Evolutionary conservation across 2,888 invertebrate genomes (phyloP), one percentile per base, ranked within the genome.

Genomic region (Ecliptopera silaceata): DNA sequence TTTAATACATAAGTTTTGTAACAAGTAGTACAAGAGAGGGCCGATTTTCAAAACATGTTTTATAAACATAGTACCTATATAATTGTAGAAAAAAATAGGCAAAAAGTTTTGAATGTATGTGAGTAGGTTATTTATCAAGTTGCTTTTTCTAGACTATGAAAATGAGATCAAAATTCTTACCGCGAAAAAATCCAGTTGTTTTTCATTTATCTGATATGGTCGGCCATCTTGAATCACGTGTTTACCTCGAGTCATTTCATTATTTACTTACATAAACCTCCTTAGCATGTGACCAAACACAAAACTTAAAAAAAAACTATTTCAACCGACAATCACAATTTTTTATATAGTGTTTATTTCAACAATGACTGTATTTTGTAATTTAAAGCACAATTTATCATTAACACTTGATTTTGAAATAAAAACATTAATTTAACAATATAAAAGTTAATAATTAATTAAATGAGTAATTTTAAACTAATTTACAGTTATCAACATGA

Each of bases 141-240:
- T 26, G 10, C 10, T 26, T 8, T 26, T 5, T 5, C 6, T 26
- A 8, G 5, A n/a, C 10, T 26, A 26, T 26, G 8, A 26, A 39
- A 31, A 39, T 36, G 34, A 29, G 10, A 13, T 8, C 26, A 56
- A 71, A 70, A 66, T 49, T 80, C 88, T 87, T 79, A 88, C 89
- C 88, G 56, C 59, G 42, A 49, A 62, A 61, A 65, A 73, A 77
- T 74, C 75, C 66, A 64, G 58, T 61, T 63, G 64, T 77, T 80
- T 78, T 26, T 8, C 26, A 26, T 26, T 72, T 75, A 65, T 68
- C 75, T 78, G 77, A 80, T 81, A 79, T 70, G 69, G 68, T 65
- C 72, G 78, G 88, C 90, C 90, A 90, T 90, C 74, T 90, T 90
- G 83, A 67, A 83, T 90, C 90, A 90, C 90, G 83, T 89, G 88